Percentiles rank a stretch among this genome's conserved stretches.
Evolutionary conservation across 2,113 vertebrate genomes (phyloP).

Genomic region (Etheostoma cragini): DNA sequence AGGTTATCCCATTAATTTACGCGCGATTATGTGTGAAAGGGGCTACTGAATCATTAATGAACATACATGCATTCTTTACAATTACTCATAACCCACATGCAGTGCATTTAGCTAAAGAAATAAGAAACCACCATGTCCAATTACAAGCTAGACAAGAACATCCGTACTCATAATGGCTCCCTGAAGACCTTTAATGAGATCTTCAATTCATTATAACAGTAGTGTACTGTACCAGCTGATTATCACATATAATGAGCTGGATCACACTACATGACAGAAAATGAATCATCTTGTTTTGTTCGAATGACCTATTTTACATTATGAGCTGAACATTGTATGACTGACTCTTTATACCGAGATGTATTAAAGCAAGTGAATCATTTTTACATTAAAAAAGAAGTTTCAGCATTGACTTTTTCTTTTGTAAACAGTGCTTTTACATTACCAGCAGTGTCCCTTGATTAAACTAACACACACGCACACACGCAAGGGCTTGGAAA

Average conservation of each 20-base stretch:
- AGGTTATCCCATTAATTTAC: no score
- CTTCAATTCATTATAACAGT: slow-evolving; percentile 2
- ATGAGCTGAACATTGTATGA: neutral
- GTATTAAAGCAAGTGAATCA: slow-evolving; percentile 27
- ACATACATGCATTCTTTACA: neutral
- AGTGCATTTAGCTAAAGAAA: neutral
- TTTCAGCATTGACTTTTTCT: slow-evolving; percentile 1
- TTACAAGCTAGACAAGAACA: slow-evolving; percentile 3
- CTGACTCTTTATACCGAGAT: slow-evolving; percentile 29
- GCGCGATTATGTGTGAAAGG: no score
- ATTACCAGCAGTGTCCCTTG: neutral
- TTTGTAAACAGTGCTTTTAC: neutral
- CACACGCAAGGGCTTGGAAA: neutral
- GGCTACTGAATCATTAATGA: neutral
- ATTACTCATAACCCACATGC: neutral
- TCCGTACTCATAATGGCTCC: slow-evolving; percentile 7
- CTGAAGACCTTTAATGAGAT: slow-evolving; percentile 26
- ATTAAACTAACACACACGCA: neutral
- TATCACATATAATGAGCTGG: slow-evolving; percentile 12
- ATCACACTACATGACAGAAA: neutral
- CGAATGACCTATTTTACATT: neutral
- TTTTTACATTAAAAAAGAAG: neutral
- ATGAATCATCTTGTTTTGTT: neutral
- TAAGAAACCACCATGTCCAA: neutral
- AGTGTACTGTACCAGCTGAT: neutral